phyloP scores from a whole-genome alignment of 1,140 invertebrate species.

The Condylostylus longicornis region DNA sequence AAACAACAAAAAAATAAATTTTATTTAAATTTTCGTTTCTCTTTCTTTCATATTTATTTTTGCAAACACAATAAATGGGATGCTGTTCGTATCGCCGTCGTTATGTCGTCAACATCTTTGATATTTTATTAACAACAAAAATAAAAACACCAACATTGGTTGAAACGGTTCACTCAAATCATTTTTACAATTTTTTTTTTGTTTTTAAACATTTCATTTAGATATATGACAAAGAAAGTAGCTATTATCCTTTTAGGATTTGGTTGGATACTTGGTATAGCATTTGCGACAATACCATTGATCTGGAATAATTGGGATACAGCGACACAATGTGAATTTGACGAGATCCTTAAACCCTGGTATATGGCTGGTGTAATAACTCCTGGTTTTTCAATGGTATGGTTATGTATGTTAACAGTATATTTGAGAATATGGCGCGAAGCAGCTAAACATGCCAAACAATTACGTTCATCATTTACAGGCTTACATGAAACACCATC shows the following conservation, averaged over 20 bases:
- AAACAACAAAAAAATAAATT: no score
- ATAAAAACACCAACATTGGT: no score
- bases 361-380: conserved; percentile 50
- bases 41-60: no score
- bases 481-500: conserved; percentile 36
- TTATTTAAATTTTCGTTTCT: no score
- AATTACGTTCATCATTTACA: conserved; percentile 38
- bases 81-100: no score
- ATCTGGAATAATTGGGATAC: conserved; percentile 56
- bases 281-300: conserved; percentile 45
- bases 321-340: conserved; percentile 38
- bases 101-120: no score
- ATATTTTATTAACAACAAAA: no score
- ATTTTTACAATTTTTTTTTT: no score
- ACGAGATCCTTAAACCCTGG: conserved; percentile 24
- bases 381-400: conserved; percentile 50
- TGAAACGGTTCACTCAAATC: no score
- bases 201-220: no score
- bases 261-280: conserved; percentile 46
- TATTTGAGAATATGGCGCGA: conserved; percentile 60
- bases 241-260: conserved; percentile 41
- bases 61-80: no score
- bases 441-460: conserved; percentile 46
- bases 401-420: conserved; percentile 52
- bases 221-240: conserved; percentile 45